phyloP scores from a whole-genome alignment of 2,113 vertebrate genomes.

The Cnemophilus loriae region DNA sequence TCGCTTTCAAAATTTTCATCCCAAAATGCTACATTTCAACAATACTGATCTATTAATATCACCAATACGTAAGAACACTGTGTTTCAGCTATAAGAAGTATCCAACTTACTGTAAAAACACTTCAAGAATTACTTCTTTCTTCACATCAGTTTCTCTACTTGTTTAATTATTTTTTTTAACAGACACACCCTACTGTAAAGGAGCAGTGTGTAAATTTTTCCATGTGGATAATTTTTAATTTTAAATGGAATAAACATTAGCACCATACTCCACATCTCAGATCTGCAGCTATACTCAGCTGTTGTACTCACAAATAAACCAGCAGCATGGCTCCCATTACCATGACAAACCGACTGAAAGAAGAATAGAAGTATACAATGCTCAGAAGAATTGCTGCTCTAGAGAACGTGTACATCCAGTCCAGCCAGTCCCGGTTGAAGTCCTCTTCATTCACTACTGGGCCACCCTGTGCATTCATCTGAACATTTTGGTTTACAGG shows the following conservation, averaged over 20 bases:
- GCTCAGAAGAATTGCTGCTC: constrained; percentile 89
- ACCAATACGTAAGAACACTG: neutral
- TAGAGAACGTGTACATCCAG: constrained; percentile 92
- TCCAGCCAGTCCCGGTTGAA: constrained; percentile 96
- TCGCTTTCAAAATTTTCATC: neutral
- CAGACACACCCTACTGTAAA: neutral
- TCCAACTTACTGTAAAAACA: neutral
- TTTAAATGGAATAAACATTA: neutral
- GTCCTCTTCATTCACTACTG: constrained; percentile 89
- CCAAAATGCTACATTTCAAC: neutral
- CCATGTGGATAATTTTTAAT: neutral
- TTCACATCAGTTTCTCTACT: neutral
- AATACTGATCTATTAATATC: neutral
- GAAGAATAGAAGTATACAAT: constrained; percentile 98
- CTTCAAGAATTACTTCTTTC: neutral
- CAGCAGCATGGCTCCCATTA: constrained; percentile 91
- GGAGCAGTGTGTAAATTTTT: neutral
- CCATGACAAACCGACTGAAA: constrained; percentile 93
- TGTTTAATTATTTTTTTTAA: neutral
- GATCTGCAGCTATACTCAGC: neutral
- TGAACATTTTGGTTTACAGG: constrained; percentile 86
- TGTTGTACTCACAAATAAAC: constrained; percentile 88
- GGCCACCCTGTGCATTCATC: constrained; percentile 85
- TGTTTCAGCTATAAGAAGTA: neutral
- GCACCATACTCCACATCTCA: neutral